Conservation (phyloP, 2,888 invertebrate species). For the Epinotia nisella region DNA sequence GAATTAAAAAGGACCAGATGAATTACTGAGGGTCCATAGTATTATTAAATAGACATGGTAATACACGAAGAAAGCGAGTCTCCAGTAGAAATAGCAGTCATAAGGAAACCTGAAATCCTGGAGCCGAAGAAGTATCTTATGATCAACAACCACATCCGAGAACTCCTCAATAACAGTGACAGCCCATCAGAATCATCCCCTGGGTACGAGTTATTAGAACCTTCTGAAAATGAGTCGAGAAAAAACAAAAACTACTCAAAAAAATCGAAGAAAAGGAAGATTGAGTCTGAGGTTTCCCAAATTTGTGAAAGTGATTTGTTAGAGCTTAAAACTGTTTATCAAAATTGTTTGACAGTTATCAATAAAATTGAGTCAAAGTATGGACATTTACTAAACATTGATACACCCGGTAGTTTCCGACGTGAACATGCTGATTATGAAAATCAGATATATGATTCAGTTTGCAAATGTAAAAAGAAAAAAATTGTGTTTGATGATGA, state of each 20-base stretch:
- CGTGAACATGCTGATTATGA: conserved; percentile 41
- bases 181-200: conserved; percentile 37
- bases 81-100: conserved; percentile 53
- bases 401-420: conserved; percentile 46
- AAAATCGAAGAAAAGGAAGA: conserved; percentile 36
- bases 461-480: conserved; percentile 64
- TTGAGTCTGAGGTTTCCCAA: conserved; percentile 35
- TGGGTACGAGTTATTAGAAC: conserved; percentile 44
- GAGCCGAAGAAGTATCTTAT: conserved; percentile 60
- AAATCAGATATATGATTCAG: conserved; percentile 43
- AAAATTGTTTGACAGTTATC: conserved; percentile 69
- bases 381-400: conserved; percentile 68
- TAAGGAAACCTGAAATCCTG: conserved; percentile 51
- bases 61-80: conserved; percentile 58
- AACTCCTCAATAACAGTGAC: conserved; percentile 49
- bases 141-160: conserved; percentile 64
- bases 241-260: conserved; percentile 17
- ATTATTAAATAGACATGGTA: conserved; percentile 55
- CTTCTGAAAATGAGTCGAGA: conserved; percentile 1
- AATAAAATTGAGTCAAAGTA: conserved; percentile 73
- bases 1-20: not conserved
- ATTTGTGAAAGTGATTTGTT: conserved; percentile 64
- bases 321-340: conserved; percentile 68
- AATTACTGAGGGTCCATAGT: not conserved
- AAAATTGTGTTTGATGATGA: conserved; percentile 76